Percentiles rank a stretch among this genome's conserved stretches.
Evolutionary conservation across 2,888 invertebrate genomes (phyloP).

Genomic region (Abrostola tripartita): DNA sequence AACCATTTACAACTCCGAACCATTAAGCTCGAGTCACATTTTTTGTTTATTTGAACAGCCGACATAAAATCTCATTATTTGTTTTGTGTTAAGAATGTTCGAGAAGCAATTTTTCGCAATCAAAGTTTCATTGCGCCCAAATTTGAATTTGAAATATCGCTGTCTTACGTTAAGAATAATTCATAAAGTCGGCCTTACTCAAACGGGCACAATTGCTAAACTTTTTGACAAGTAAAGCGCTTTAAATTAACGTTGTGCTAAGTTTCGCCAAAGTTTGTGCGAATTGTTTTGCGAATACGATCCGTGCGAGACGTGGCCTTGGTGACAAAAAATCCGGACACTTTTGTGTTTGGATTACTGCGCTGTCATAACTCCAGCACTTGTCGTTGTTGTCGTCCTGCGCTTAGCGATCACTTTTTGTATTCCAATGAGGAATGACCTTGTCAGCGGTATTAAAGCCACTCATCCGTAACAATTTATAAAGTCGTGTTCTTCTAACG

Average conservation of each 20-base stretch:
- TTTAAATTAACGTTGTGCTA: constrained; percentile 70
- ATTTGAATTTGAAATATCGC: constrained; percentile 73
- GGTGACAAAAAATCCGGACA: constrained; percentile 32
- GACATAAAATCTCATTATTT: constrained; percentile 45
- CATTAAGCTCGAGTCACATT: constrained; percentile 32
- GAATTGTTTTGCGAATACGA: constrained; percentile 54
- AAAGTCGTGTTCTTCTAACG: constrained; percentile 14
- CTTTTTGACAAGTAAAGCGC: constrained; percentile 79
- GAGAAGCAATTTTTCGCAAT: constrained; percentile 62
- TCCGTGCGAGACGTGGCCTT: constrained; percentile 31
- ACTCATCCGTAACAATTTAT: constrained; percentile 19
- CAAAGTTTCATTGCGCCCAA: constrained; percentile 68
- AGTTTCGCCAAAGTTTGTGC: constrained; percentile 58
- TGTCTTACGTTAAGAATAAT: constrained; percentile 71
- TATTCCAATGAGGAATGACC: constrained; percentile 20
- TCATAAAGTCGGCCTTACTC: constrained; percentile 69
- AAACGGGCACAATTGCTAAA: constrained; percentile 74
- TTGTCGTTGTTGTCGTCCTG: constrained; percentile 1
- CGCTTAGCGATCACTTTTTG: constrained; percentile 24
- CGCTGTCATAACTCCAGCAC: constrained; percentile 11
- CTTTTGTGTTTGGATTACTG: constrained; percentile 25
- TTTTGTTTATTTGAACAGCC: constrained; percentile 43
- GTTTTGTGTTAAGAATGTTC: constrained; percentile 49
- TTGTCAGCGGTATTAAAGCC: constrained; percentile 23
- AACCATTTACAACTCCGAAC: constrained; percentile 39